Base-by-base conservation (phyloP, 2,888 invertebrate species). In the Lasioglossum figueresi region DNA sequence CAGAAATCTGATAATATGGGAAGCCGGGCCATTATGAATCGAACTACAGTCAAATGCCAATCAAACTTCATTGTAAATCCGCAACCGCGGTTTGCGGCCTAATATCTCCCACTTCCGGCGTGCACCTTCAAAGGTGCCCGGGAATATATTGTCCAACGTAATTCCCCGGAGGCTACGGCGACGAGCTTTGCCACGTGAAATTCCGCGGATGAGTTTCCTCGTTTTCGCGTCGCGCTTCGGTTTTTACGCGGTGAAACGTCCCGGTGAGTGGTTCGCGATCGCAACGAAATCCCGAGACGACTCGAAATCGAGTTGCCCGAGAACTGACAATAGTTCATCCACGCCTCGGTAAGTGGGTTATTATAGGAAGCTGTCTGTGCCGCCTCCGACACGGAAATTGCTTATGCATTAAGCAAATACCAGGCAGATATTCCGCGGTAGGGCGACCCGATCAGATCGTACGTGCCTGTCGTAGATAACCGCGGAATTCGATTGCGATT, bases 371-470 rank as follows among this genome's bases (percentile, higher is more conserved):
- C 92, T 92, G 92, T 93, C 92, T 93, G 91, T 89, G 89, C 88
- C 87, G 89, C 90, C 89, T 91, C 91, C 91, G 90, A 91, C 88
- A 88, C 92, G 93, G 92, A 93, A 93, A 94, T 93, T 93, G 93
- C 93, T 93, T 92, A 93, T 94, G 93, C 93, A 93, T 93, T 93
- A 92, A 92, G 92, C 92, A 93, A 93, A 94, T 93, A 93, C 89
- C 90, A 90, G 90, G 89, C 90, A 91, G 91, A 92, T 90, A 91
- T 92, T 88, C 89, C 85, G 88, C 79, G 78, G 76, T 34, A 66
- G 79, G 59, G 72, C 43, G 75, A 74, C 43, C 77, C 79, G 75
- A 83, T 77, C 81, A 68, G 77, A 83, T 85, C 80, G 77, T 76
- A 83, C 84, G 70, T 76, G 37, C 73, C 70, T 72, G 73, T 82